Base-by-base conservation (phyloP, 1,140 invertebrate genomes). In the Camponotus vicinus region DNA sequence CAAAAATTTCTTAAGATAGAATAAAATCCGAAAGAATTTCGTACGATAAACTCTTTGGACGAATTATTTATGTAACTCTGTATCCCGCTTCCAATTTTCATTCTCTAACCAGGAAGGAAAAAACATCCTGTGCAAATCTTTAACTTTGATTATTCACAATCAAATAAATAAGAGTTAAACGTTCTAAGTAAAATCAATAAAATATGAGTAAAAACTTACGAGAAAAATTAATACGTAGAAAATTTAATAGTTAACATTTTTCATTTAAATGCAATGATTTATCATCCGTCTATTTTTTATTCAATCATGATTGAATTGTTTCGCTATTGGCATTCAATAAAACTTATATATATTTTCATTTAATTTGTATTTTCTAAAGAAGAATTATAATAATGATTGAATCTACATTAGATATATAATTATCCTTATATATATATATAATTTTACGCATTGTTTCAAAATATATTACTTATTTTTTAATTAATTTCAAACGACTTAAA, bases 1-100 rank as follows among this genome's bases (percentile, higher is more conserved):
- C 32, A 69, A 79, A 18, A 52, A 79, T 79, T 79, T 79, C 45
- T 66, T 79, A 79, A 79, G 34, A 69, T 79, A 79, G 77, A 79
- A 79, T 79, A 79, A 69, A 79, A 79, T 69, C 77, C 34, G 45
- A 79, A 79, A 69, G 77, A 79, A 79, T 79, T 79, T 79, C 77
- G 34, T 79, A 79, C 45, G 13, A 79, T 13, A 69, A 79, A 18
- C 27, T 67, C 18, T 69, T 79, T 69, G 34, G 3, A 13, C 37
- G 32, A 52, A 69, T 79, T 32, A 55, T 69, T 79, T 79, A 52
- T 52, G 13, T 52, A 13, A 77, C 8, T 79, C 40, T 42, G 27
- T 34, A 69, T 69, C 77, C 77, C 5, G 45, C 69, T 79, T 79
- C 64, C 77, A 79, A 37, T 40, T 40, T 40, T 69, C 1, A 79